A percentile compares a stretch with the other conserved stretches of the same genome.
Evolutionary conservation across 2,797 vertebrate genomes (phyloP).

Genomic region (Tiaroga cobitis): DNA sequence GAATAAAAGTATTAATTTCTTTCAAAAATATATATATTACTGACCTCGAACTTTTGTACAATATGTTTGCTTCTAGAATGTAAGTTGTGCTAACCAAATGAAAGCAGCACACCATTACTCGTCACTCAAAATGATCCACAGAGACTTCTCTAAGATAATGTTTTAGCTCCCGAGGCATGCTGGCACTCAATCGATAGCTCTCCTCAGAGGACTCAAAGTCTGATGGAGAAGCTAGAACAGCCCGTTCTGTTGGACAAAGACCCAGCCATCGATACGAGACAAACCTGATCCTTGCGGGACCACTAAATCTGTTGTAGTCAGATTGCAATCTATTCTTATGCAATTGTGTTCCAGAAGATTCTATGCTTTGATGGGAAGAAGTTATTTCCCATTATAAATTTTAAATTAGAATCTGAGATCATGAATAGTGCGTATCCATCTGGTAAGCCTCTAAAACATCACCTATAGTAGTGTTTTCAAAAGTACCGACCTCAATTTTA

Average conservation of each 20-base stretch:
- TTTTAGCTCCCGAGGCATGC: constrained; percentile 60
- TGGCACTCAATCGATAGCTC: constrained; percentile 57
- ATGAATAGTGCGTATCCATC: not conserved
- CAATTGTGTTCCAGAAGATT: constrained; percentile 19
- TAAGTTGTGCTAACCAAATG: constrained; percentile 43
- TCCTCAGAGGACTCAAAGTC: constrained; percentile 47
- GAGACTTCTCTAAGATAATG: constrained; percentile 59
- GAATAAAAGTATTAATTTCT: not conserved
- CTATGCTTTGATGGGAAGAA: constrained; percentile 1
- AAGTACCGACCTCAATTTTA: too few relatives aligned
- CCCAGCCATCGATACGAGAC: constrained; percentile 4
- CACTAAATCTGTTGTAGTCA: constrained; percentile 32
- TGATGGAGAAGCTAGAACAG: constrained; percentile 44
- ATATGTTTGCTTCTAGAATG: not conserved
- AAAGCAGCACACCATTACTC: constrained; percentile 39
- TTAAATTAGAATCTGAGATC: not conserved
- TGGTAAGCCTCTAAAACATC: not conserved
- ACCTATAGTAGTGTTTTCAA: too few relatives aligned
- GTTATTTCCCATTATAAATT: not conserved
- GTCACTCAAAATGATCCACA: constrained; percentile 50
- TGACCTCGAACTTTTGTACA: not conserved
- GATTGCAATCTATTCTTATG: constrained; percentile 34
- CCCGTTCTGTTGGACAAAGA: constrained; percentile 32
- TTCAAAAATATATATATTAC: not conserved
- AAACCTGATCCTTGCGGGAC: constrained; percentile 19